Evolutionary conservation across 2,797 vertebrate genomes (phyloP).

Genomic region (Antrozous pallidus): DNA sequence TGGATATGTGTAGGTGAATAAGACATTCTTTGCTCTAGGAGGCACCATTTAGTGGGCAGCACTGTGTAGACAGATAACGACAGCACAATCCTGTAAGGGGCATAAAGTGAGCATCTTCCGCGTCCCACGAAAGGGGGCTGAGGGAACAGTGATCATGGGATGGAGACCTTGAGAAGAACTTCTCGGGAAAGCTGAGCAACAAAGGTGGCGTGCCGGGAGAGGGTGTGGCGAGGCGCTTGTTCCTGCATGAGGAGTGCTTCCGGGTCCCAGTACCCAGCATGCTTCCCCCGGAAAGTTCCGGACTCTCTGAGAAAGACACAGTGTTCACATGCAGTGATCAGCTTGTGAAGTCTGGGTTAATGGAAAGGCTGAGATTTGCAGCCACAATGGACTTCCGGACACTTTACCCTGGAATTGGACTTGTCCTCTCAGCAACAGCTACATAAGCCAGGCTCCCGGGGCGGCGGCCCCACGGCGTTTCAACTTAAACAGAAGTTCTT

Average conservation of each 20-base stretch:
- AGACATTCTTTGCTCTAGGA: not conserved
- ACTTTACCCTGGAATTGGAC: not conserved
- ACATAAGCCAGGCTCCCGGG: too few species aligned
- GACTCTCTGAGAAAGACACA: not conserved
- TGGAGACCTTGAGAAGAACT: not conserved
- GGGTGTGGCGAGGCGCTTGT: not conserved
- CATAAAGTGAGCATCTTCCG: not conserved
- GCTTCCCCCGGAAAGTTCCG: not conserved
- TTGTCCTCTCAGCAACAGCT: not conserved
- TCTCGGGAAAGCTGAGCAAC: not conserved
- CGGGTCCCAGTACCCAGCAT: too few species aligned
- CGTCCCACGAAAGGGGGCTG: not conserved
- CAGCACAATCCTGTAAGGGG: not conserved
- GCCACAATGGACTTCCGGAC: not conserved
- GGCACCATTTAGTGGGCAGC: not conserved
- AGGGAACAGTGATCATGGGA: not conserved
- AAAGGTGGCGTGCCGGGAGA: not conserved
- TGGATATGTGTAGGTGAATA: not conserved
- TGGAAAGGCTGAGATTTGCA: not conserved
- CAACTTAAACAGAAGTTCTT: not conserved
- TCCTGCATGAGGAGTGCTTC: not conserved
- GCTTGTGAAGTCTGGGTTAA: not conserved
- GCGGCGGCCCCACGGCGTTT: not conserved
- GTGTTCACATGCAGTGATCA: not conserved
- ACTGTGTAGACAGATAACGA: not conserved